Percentiles rank a stretch among this genome's conserved stretches.
Evolutionary conservation across 2,113 vertebrate species (phyloP).

Genomic region (Actenoides lindsayi): DNA sequence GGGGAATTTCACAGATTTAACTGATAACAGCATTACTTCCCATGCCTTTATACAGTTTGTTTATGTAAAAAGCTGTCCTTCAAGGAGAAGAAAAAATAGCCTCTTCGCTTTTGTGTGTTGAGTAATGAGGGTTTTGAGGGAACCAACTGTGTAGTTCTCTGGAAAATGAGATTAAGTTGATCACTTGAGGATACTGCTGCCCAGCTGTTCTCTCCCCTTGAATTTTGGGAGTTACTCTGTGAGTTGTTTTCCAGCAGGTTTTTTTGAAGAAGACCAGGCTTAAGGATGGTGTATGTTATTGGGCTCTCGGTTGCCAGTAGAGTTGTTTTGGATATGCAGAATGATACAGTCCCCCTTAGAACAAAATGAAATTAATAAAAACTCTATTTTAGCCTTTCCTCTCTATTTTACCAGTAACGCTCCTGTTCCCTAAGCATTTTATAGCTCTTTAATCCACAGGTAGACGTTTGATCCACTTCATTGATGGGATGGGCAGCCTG

Average conservation of each 20-base stretch:
- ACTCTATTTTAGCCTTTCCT: background rate
- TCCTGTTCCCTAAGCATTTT: background rate
- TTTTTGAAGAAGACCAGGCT: background rate
- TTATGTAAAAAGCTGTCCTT: slow-evolving; percentile 39
- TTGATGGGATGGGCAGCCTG: background rate
- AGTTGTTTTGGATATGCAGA: background rate
- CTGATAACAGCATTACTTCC: background rate
- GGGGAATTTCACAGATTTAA: background rate
- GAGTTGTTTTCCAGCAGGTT: background rate
- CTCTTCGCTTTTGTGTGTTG: background rate
- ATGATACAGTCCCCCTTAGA: background rate
- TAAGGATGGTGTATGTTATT: background rate
- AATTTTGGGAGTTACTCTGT: background rate
- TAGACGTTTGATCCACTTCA: background rate
- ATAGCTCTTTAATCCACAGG: background rate
- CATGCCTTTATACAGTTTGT: slow-evolving; percentile 13
- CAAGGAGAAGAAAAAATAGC: background rate
- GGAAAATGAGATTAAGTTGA: slow-evolving; percentile 8
- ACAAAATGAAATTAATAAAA: background rate
- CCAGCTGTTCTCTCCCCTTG: background rate
- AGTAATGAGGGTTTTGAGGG: background rate
- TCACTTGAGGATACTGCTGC: slow-evolving; percentile 11
- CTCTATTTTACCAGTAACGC: background rate
- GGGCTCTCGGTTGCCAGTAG: background rate
- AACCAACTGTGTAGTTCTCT: background rate